phyloP scores from a whole-genome alignment of 2,797 vertebrate genomes.

The Sebastiscus tertius region DNA sequence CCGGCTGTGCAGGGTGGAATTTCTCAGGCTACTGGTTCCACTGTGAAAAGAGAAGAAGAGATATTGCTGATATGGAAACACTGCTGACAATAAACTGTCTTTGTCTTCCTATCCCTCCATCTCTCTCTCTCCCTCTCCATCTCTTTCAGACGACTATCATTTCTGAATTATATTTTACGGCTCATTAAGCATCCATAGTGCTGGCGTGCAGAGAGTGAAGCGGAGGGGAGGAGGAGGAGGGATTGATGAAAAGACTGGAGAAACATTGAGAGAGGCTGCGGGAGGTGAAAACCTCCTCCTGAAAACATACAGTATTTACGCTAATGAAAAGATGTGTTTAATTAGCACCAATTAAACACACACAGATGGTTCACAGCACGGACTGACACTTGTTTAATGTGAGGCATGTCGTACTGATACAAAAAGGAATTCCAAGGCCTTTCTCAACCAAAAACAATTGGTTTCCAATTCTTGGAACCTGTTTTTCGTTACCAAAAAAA shows the following conservation, averaged over 20 bases:
- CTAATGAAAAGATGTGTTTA: constrained; percentile 53
- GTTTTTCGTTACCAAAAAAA: background rate
- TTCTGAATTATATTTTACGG: constrained; percentile 99
- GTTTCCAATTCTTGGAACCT: background rate
- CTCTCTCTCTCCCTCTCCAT: constrained; percentile 89
- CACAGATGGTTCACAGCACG: constrained; percentile 2
- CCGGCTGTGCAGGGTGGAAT: background rate
- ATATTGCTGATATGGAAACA: constrained; percentile 29
- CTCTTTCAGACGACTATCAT: constrained; percentile 90
- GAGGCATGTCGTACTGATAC: background rate
- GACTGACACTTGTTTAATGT: constrained; percentile 23
- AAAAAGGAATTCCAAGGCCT: background rate
- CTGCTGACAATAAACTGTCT: constrained; percentile 45
- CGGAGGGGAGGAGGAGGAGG: constrained; percentile 83
- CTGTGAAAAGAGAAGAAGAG: background rate
- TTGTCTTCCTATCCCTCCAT: constrained; percentile 83
- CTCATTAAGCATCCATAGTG: constrained; percentile 92
- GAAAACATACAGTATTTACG: constrained; percentile 28
- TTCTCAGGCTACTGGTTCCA: background rate
- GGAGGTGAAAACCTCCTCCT: constrained; percentile 26
- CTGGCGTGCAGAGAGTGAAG: constrained; percentile 90
- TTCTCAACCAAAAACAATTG: background rate
- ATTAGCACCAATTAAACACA: constrained; percentile 51
- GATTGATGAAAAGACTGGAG: constrained; percentile 55
- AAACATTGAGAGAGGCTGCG: constrained; percentile 5